Base-by-base conservation (phyloP, 2,113 vertebrate genomes). In the Semnopithecus entellus region DNA sequence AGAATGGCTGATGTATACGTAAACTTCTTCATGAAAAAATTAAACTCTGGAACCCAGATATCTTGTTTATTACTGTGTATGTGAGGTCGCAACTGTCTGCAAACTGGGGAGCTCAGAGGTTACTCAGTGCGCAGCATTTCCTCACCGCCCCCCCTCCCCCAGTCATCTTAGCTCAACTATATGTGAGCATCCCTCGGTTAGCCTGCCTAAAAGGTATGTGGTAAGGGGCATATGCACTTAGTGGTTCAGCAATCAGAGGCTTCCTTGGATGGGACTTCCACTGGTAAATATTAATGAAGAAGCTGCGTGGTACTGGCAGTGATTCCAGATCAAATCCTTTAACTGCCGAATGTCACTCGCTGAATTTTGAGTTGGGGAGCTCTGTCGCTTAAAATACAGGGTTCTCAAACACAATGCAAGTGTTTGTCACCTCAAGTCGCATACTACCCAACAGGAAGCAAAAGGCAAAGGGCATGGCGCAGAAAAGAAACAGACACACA, bases 401-500 rank as follows among this genome's bases (percentile, higher is more conserved):
- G 93, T 78, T 95, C 68, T 93, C 4, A 3, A 75, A 79, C 40
- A 86, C 40, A 96, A 57, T 52, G 79, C 61, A 16, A 68, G n/a
- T 88, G 52, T 83, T 91, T 88, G 48, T 96, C 79, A 76, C 70
- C 59, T 91, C 90, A 55, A 76, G 61, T 92, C 30, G 16, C 78
- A 30, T 76, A 94, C 45, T 91, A 96, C 50, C 52, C 79, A 89
- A 76, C 38, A 89, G 79, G 75, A 97, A 91, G 83, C 78, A 83
- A 96, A 96, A 88, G 80, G 80, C 55, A 94, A 91, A 95, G 93
- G 91, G 82, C 16, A 91, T 3, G 93, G 66, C 91, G 83, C 92
- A 88, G 76, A 82, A 88, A 98, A 97, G n/a, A 96, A 98, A 88
- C 17, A 92, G 82, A 97, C 94, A 97, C 94, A 80, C 6, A 92